A percentile compares a stretch with the other conserved stretches of the same genome.
Evolutionary conservation across 2,797 vertebrate species (phyloP).

Genomic region (Cottoperca gobio): DNA sequence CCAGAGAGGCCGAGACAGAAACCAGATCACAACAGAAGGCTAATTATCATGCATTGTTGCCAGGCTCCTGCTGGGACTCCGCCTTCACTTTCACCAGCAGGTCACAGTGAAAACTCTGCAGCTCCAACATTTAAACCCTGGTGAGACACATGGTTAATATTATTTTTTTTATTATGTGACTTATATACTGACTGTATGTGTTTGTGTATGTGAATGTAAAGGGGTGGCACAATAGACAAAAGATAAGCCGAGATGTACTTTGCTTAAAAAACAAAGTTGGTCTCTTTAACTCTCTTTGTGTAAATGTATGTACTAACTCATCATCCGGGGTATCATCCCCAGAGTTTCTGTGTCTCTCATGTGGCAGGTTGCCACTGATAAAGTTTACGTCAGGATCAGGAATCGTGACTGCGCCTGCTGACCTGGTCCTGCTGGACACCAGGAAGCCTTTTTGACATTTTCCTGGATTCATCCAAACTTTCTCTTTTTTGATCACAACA

Average conservation of each 20-base stretch:
- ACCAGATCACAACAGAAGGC: slow-evolving; percentile 71
- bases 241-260: background rate
- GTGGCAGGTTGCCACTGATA: too few species aligned
- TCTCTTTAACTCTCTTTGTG: too few species aligned
- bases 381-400: too few species aligned
- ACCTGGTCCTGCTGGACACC: too few species aligned
- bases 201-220: background rate
- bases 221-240: background rate
- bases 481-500: too few species aligned
- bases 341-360: too few species aligned
- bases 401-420: too few species aligned
- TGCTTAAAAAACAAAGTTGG: too few species aligned
- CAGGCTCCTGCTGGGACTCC: slow-evolving; percentile 50
- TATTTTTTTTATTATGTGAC: background rate
- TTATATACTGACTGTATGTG: background rate
- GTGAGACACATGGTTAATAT: slow-evolving; percentile 12
- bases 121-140: slow-evolving; percentile 23
- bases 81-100: slow-evolving; percentile 50
- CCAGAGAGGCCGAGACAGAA: slow-evolving; percentile 60
- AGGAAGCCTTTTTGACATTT: too few species aligned
- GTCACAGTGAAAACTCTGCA: slow-evolving; percentile 25
- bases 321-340: too few species aligned
- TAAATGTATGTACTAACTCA: too few species aligned
- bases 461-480: too few species aligned
- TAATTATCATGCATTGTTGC: slow-evolving; percentile 76